Percentiles rank a stretch among this genome's conserved stretches.
Conservation (phyloP, 2,888 invertebrate species). For the Orchesellides sinensis region DNA sequence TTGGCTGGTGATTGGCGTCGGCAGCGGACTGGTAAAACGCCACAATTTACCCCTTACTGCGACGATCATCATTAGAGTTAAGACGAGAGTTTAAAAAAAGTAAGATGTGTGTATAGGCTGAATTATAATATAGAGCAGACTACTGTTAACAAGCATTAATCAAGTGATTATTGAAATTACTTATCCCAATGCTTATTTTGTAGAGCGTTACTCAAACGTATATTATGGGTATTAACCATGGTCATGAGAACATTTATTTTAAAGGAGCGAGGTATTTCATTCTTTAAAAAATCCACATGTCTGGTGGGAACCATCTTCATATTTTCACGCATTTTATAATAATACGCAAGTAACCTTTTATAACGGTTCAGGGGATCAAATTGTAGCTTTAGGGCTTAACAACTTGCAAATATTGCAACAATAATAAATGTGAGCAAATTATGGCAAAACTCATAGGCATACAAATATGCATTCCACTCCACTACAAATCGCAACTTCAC, state of each 20-base stretch:
- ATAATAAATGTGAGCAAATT: background rate
- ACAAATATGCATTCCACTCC: background rate
- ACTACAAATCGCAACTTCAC: too few relatives aligned
- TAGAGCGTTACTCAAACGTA: conserved; percentile 31
- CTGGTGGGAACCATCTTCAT: conserved; percentile 16
- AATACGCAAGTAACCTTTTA: conserved; percentile 42
- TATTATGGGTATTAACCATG: conserved; percentile 65
- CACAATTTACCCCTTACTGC: conserved; percentile 21
- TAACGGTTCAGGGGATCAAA: conserved; percentile 12
- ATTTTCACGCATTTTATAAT: conserved; percentile 42
- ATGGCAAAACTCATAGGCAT: background rate
- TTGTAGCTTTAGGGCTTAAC: conserved; percentile 11
- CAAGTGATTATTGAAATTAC: conserved; percentile 56
- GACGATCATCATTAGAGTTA: conserved; percentile 5
- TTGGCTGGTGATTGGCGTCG: too few relatives aligned
- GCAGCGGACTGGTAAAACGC: too few relatives aligned
- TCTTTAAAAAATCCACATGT: conserved; percentile 11
- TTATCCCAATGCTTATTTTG: conserved; percentile 10
- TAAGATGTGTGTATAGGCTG: background rate
- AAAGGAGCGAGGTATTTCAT: conserved; percentile 31
- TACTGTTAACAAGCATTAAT: conserved; percentile 53
- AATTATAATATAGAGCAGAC: background rate
- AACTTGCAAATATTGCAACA: background rate
- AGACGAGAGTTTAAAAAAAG: background rate
- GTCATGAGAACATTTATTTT: conserved; percentile 54